phyloP scores from a whole-genome alignment of 2,888 invertebrate species.

The Neoaliturus tenellus region DNA sequence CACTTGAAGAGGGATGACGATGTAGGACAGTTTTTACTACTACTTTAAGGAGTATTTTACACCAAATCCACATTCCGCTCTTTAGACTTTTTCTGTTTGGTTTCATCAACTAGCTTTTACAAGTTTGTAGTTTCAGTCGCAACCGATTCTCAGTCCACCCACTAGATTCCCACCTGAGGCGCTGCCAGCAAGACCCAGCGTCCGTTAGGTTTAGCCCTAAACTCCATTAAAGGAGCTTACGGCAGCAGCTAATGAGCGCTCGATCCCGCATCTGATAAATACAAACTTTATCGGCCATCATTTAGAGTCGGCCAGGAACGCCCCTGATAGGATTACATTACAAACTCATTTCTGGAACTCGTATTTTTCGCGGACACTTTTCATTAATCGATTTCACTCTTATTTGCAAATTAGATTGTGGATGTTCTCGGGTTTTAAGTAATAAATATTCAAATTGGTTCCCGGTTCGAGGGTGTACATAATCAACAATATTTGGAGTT shows the following conservation, averaged over 20 bases:
- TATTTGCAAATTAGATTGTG: slow-evolving; percentile 42
- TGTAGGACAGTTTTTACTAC: too few species aligned
- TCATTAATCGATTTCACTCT: slow-evolving; percentile 38
- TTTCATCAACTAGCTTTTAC: too few species aligned
- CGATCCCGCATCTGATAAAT: slow-evolving; percentile 32
- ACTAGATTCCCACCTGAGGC: not conserved
- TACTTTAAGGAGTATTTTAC: too few species aligned
- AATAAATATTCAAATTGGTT: slow-evolving; percentile 34
- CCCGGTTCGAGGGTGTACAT: slow-evolving; percentile 22
- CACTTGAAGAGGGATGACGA: too few species aligned
- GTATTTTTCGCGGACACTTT: slow-evolving; percentile 41
- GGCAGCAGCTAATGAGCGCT: slow-evolving; percentile 13
- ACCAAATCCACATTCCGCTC: too few species aligned
- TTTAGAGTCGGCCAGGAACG: not conserved
- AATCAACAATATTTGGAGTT: slow-evolving; percentile 11
- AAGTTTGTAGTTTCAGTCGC: too few species aligned
- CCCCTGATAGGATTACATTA: slow-evolving; percentile 32
- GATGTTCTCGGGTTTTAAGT: slow-evolving; percentile 23
- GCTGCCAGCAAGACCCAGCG: not conserved
- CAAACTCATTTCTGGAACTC: slow-evolving; percentile 48
- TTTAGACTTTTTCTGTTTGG: too few species aligned
- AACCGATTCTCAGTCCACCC: too few species aligned
- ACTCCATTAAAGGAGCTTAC: slow-evolving; percentile 36
- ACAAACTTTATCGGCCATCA: slow-evolving; percentile 40
- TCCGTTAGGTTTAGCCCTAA: slow-evolving; percentile 2